Percentiles rank a stretch among this genome's conserved stretches.
Conservation (phyloP, 2,888 invertebrate species). For the Ptilodon capucinus region DNA sequence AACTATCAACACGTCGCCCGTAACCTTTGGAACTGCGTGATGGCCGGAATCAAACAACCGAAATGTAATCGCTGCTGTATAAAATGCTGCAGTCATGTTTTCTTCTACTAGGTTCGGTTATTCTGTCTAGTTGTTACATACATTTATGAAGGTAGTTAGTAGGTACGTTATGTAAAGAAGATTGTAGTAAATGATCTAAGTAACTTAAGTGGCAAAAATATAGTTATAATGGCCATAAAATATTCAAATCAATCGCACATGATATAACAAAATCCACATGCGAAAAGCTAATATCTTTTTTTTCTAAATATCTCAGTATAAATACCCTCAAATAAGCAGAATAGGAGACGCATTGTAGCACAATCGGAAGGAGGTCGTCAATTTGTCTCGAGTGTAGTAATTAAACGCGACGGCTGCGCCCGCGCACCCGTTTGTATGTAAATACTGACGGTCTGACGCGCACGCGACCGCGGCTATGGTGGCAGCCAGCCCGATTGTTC, state of each 20-base stretch:
- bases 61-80: too few relatives aligned
- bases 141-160: too few relatives aligned
- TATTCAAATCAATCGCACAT: too few relatives aligned
- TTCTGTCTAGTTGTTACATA: too few relatives aligned
- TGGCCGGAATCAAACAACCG: neutral
- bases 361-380: slow-evolving; percentile 3
- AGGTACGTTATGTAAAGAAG: too few relatives aligned
- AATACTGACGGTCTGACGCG: neutral
- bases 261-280: neutral
- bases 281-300: too few relatives aligned
- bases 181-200: too few relatives aligned
- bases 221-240: too few relatives aligned
- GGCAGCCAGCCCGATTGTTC: slow-evolving; percentile 10
- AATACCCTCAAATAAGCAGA: neutral
- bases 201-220: too few relatives aligned
- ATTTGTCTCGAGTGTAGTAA: slow-evolving; percentile 1
- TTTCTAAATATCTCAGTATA: too few relatives aligned
- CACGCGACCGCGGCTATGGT: neutral
- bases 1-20: slow-evolving; percentile 9
- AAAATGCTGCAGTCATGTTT: too few relatives aligned
- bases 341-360: neutral
- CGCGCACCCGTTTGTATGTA: slow-evolving; percentile 2
- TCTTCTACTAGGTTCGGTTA: too few relatives aligned
- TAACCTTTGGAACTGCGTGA: neutral
- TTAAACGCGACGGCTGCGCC: slow-evolving; percentile 3